phyloP scores from a whole-genome alignment of 2,888 invertebrate species.

The Maniola hyperantus region DNA sequence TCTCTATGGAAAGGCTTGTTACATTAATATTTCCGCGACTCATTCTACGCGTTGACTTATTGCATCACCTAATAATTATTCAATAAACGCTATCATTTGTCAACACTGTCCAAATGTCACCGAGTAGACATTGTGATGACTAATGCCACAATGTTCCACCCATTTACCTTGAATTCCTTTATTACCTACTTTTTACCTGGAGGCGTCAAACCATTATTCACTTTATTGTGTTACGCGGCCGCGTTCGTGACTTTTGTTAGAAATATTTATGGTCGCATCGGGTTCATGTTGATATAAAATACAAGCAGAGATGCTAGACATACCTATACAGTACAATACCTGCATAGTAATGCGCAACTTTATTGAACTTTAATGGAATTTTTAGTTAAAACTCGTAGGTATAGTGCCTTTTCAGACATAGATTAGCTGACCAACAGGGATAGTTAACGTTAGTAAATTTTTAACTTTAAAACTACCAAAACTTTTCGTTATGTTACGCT shows the following conservation, averaged over 20 bases:
- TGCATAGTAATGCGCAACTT: not conserved
- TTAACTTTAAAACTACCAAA: too few species aligned
- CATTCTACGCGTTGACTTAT: constrained; percentile 16
- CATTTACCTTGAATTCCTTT: constrained; percentile 69
- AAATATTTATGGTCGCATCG: constrained; percentile 27
- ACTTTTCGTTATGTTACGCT: too few species aligned
- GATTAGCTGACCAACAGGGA: not conserved
- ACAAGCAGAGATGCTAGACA: not conserved
- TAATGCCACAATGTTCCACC: constrained; percentile 72
- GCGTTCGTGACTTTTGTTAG: constrained; percentile 52
- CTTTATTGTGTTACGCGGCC: constrained; percentile 62
- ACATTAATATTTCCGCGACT: constrained; percentile 3
- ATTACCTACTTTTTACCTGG: constrained; percentile 76
- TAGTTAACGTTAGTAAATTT: too few species aligned
- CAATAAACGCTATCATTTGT: constrained; percentile 77
- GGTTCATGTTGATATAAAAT: constrained; percentile 13
- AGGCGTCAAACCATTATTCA: constrained; percentile 70
- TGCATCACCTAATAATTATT: constrained; percentile 66
- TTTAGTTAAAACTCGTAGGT: not conserved
- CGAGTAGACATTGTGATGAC: constrained; percentile 76
- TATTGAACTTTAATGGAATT: not conserved
- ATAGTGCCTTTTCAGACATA: not conserved
- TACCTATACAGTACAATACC: not conserved
- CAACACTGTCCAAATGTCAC: constrained; percentile 72
- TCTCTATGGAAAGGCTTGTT: too few species aligned